These are phyloP conservation scores for Erannis defoliaria DNA, from an alignment of 2,888 invertebrate genomes.

Conservation along the genomic window DNA sequence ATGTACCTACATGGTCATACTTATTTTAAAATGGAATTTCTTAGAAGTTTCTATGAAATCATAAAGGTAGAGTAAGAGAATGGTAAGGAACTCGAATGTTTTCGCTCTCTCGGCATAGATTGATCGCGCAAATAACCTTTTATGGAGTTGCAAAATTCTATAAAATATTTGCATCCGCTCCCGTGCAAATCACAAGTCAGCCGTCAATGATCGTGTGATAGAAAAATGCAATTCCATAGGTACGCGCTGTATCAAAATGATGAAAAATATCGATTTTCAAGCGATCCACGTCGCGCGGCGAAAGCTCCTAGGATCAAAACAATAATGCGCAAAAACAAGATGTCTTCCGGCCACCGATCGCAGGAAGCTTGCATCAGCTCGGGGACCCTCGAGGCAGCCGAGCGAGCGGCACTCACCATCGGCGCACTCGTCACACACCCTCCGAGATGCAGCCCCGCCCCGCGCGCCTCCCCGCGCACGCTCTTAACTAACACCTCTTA, in stretches of 20 bases:
- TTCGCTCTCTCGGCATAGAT: too few species aligned
- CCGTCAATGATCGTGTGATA: background rate
- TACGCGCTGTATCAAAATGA: background rate
- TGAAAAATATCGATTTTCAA: constrained; percentile 18
- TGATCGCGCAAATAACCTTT: background rate
- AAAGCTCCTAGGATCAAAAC: constrained; percentile 52
- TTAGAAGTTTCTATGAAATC: too few species aligned
- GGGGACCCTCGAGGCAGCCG: background rate
- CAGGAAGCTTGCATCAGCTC: background rate
- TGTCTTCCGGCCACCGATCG: constrained; percentile 52
- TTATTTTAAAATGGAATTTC: too few species aligned
- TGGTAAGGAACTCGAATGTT: too few species aligned
- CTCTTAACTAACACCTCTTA: constrained; percentile 72
- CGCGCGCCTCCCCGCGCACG: constrained; percentile 54
- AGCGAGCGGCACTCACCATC: constrained; percentile 34
- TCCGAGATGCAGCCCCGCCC: constrained; percentile 57
- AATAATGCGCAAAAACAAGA: constrained; percentile 65
- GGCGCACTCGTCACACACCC: constrained; percentile 48
- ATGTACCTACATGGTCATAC: too few species aligned
- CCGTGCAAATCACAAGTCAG: too few species aligned
- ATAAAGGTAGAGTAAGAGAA: too few species aligned
- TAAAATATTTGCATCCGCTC: background rate
- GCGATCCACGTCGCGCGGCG: constrained; percentile 29
- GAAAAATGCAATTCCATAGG: background rate
- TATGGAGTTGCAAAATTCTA: background rate